A percentile compares a stretch with the other conserved stretches of the same genome.
These are phyloP conservation scores for Diarsia rubi DNA, from an alignment of 2,888 invertebrate genomes.

Conservation along the genomic window DNA sequence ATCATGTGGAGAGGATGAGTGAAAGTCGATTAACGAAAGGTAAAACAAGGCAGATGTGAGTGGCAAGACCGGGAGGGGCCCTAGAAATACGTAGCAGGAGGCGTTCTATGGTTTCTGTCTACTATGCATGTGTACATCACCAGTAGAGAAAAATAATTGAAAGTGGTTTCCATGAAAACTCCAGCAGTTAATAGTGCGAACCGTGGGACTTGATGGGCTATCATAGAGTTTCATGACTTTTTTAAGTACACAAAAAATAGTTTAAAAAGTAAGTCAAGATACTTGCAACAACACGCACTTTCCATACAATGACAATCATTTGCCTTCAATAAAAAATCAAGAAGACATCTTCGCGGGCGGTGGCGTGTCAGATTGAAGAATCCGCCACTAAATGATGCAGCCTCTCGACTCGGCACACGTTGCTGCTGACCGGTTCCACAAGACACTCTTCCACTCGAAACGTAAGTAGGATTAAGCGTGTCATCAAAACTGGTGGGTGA, in stretches of 20 bases:
- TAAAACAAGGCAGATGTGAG: too few relatives aligned
- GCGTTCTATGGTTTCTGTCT: too few relatives aligned
- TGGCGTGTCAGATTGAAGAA: conserved; percentile 75
- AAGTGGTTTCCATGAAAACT: conserved; percentile 3
- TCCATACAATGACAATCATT: conserved; percentile 21
- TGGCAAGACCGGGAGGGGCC: too few relatives aligned
- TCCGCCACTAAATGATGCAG: conserved; percentile 75
- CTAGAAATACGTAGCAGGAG: too few relatives aligned
- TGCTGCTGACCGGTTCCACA: conserved; percentile 69
- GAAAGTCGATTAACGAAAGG: too few relatives aligned
- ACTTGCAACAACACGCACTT: conserved; percentile 1
- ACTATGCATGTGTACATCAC: too few relatives aligned
- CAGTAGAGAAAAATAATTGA: conserved; percentile 27
- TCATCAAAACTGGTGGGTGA: conserved; percentile 71
- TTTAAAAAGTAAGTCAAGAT: neutral
- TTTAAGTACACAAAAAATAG: neutral
- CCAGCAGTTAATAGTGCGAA: neutral
- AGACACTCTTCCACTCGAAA: conserved; percentile 72
- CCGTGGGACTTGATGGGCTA: neutral
- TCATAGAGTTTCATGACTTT: neutral
- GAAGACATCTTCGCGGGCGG: conserved; percentile 73
- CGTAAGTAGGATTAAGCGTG: conserved; percentile 75
- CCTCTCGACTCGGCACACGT: conserved; percentile 68
- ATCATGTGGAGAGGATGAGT: too few relatives aligned
- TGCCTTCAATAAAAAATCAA: conserved; percentile 40